Evolutionary conservation across 2,113 vertebrate genomes (phyloP), one percentile per base, ranked within the genome.

Genomic region (Proteles cristata): DNA sequence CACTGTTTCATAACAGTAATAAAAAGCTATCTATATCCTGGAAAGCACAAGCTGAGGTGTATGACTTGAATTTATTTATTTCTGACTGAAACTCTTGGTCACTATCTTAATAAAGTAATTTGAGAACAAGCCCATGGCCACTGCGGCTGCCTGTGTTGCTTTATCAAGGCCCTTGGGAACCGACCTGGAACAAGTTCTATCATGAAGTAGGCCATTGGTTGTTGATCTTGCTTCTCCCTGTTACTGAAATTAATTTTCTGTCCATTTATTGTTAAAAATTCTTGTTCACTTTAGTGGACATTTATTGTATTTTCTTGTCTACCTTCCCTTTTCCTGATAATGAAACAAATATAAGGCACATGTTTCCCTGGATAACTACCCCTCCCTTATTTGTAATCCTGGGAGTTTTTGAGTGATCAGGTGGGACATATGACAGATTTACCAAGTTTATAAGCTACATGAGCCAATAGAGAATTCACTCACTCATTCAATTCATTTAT

Each of bases 181-280:
- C 39, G 82, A 14, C 0, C 11, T 45, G 5, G 4, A 63, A 17
- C 8, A 68, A 71, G n/a, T 14, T 1, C 48, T 43, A 50, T n/a
- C 11, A 73, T 23, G 45, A 84, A 93, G 7, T 4, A 65, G 23
- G 58, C 21, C 17, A 19, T 1, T 61, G 39, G 4, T 53, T 74
- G 5, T 53, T 74, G 5, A 33, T 74, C 69, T 61, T 15, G 1
- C 8, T 50, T 2, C 21, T 90, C 7, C 11, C 14, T 66, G 25
- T 81, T 43, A 93, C 26, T 76, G 43, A 85, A 83, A 84, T 90
- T 66, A 69, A 66, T 53, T 95, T 94, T 92, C 45, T 6, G 43
- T 84, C 15, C 33, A 68, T 53, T 80, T 16, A 10, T 77, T 61
- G 26, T 66, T 80, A 88, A 3, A 88, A 77, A 68, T 90, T 53